These are phyloP conservation scores for Rafetus swinhoei DNA, from an alignment of 2,113 vertebrate genomes.

Conservation along the genomic window DNA sequence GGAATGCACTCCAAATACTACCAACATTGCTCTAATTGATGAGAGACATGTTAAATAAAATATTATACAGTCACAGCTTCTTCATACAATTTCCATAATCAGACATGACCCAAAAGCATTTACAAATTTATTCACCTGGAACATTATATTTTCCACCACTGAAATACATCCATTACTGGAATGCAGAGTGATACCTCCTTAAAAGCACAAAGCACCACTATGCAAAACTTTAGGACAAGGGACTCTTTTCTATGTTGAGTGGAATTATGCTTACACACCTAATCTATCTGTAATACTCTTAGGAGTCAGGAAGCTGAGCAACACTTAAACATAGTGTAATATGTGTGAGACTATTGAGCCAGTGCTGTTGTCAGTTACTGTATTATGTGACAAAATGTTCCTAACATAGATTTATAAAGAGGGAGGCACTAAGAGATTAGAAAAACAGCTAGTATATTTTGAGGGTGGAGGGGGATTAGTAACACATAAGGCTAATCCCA, in stretches of 20 bases:
- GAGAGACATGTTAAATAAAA: not conserved
- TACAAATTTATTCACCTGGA: not conserved
- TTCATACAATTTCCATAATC: not conserved
- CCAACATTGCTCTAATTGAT: not conserved
- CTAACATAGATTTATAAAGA: slow-evolving; percentile 49
- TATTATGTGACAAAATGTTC: slow-evolving; percentile 59
- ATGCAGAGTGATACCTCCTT: not conserved
- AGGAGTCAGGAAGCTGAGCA: not conserved
- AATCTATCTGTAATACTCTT: not conserved
- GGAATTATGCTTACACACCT: not conserved
- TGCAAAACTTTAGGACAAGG: not conserved
- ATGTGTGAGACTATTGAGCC: slow-evolving; percentile 28
- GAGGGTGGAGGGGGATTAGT: not conserved
- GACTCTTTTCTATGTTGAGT: not conserved
- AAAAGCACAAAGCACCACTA: not conserved
- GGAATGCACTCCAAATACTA: not conserved
- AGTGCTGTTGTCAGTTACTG: slow-evolving; percentile 27
- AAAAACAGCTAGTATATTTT: not conserved
- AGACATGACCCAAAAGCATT: not conserved
- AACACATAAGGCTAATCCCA: not conserved
- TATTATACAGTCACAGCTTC: not conserved
- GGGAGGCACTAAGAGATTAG: not conserved
- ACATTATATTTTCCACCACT: not conserved
- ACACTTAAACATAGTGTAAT: not conserved
- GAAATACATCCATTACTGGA: not conserved